A percentile compares a stretch with the other conserved stretches of the same genome.
phyloP scores from a whole-genome alignment of 2,113 vertebrate genomes.

The Hipposideros armiger region DNA sequence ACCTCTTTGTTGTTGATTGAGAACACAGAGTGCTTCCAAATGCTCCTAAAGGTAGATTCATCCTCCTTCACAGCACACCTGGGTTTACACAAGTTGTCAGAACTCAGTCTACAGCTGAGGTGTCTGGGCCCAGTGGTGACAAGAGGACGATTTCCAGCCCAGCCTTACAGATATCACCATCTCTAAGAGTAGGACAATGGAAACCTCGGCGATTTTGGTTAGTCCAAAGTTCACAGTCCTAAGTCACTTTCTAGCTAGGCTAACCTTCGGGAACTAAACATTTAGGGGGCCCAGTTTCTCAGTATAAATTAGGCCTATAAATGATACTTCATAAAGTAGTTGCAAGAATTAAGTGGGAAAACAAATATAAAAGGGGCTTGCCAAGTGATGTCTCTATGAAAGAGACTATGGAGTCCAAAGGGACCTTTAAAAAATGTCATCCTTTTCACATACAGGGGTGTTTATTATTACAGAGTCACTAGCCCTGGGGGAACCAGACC shows the following conservation, averaged over 20 bases:
- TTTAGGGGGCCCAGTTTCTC: background rate
- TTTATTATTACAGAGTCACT: constrained; percentile 22
- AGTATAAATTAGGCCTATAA: constrained; percentile 43
- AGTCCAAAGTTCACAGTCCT: constrained; percentile 29
- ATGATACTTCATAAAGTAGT: background rate
- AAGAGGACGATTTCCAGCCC: background rate
- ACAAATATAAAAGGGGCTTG: background rate
- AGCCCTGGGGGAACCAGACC: background rate
- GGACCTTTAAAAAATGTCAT: background rate
- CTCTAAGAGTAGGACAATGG: background rate
- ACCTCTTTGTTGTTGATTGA: background rate
- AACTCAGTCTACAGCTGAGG: background rate
- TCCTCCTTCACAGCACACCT: background rate
- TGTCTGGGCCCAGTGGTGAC: background rate
- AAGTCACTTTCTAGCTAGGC: background rate
- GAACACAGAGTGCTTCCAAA: constrained; percentile 51
- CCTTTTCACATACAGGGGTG: background rate
- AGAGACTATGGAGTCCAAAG: background rate
- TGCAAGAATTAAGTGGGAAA: constrained; percentile 30
- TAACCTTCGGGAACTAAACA: background rate
- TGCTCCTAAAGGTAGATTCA: constrained; percentile 39
- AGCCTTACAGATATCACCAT: background rate
- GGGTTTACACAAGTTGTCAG: background rate
- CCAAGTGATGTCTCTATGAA: background rate
- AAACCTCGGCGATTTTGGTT: background rate